Conservation (phyloP, 2,797 vertebrate genomes). For the Diceros bicornis region DNA sequence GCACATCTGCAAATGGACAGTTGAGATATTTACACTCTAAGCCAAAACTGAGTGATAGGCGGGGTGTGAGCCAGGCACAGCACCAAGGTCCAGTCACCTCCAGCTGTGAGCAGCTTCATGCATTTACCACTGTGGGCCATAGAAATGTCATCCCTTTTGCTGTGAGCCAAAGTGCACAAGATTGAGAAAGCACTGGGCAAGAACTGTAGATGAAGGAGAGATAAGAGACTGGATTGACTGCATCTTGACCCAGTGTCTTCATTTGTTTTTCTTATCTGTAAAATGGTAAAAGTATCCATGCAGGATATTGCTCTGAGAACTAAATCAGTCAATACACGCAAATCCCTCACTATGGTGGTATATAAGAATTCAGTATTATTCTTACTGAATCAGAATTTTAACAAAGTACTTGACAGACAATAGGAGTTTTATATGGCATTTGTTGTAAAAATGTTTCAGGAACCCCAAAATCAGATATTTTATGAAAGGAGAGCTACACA, state of each 20-base stretch:
- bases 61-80: neutral
- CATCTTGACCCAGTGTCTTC: neutral
- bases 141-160: neutral
- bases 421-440: neutral
- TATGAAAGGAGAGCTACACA: neutral
- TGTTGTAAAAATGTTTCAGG: neutral
- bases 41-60: neutral
- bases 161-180: neutral
- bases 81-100: neutral
- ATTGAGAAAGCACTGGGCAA: neutral
- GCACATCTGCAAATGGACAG: neutral
- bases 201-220: neutral
- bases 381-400: neutral
- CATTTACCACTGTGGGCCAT: neutral
- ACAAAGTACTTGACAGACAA: neutral
- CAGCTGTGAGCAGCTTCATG: neutral
- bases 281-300: neutral
- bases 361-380: conserved; percentile 28
- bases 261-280: neutral
- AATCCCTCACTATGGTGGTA: neutral
- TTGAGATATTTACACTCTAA: neutral
- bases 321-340: neutral
- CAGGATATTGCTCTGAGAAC: neutral
- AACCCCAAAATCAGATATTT: neutral
- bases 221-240: neutral